Conservation (phyloP, 2,888 invertebrate species). For the Limulus polyphemus region DNA sequence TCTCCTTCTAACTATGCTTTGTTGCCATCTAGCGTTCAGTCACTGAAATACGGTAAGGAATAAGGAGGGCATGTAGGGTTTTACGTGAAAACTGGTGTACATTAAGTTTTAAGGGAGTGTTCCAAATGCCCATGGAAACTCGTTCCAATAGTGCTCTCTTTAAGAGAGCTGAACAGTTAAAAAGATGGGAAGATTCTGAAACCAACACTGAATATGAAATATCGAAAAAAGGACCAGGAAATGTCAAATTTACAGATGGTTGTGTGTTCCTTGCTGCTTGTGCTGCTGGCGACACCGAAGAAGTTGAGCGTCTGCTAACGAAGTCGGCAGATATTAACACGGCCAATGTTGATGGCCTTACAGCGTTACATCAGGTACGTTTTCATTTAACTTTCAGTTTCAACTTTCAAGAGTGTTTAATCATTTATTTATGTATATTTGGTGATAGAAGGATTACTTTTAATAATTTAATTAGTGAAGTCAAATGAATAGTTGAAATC, state of each 20-base stretch:
- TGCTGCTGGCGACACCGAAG: constrained; percentile 92
- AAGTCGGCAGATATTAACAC: constrained; percentile 96
- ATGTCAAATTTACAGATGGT: constrained; percentile 85
- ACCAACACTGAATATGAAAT: constrained; percentile 16
- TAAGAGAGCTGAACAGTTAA: constrained; percentile 82
- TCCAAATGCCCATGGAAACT: constrained; percentile 39
- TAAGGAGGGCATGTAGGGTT: no score
- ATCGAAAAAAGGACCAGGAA: constrained; percentile 44
- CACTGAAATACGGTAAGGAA: no score
- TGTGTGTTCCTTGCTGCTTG: constrained; percentile 98
- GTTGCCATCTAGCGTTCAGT: no score
- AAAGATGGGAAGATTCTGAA: constrained; percentile 48
- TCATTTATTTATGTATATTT: no score
- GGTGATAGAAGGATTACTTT: no score
- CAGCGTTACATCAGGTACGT: constrained; percentile 93
- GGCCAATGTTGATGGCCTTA: constrained; percentile 94
- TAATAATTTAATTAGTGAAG: no score
- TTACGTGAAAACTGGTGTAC: no score
- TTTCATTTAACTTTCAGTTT: no score
- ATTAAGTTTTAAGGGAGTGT: no score
- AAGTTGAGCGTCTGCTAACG: constrained; percentile 74
- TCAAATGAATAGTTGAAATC: no score
- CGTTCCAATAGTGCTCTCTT: constrained; percentile 67
- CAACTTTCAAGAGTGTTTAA: no score
- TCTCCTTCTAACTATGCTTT: no score